Evolutionary conservation across 2,888 invertebrate genomes (phyloP).

Genomic region (Myopa testacea): DNA sequence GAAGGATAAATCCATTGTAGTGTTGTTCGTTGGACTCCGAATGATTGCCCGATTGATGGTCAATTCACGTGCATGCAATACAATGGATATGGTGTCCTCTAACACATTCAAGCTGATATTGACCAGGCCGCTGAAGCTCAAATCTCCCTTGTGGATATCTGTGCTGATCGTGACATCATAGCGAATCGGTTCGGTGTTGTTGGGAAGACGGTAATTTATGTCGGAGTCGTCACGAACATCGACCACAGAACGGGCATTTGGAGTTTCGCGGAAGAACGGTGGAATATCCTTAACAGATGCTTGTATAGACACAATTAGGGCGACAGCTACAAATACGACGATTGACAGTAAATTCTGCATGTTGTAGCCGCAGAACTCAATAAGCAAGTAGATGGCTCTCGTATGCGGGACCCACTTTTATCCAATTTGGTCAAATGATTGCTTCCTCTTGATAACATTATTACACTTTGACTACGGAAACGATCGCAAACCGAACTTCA

Average conservation of each 20-base stretch:
- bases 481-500: no score
- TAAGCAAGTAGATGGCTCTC: slow-evolving; percentile 27
- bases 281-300: slow-evolving; percentile 40
- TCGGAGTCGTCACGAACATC: slow-evolving; percentile 37
- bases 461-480: background rate
- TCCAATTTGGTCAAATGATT: background rate
- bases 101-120: slow-evolving; percentile 53
- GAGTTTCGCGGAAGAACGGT: slow-evolving; percentile 42
- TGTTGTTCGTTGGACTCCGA: slow-evolving; percentile 24
- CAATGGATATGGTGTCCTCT: slow-evolving; percentile 50
- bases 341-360: slow-evolving; percentile 48
- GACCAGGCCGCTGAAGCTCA: slow-evolving; percentile 55
- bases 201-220: slow-evolving; percentile 70
- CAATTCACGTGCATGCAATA: slow-evolving; percentile 57
- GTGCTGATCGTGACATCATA: slow-evolving; percentile 68
- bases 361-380: slow-evolving; percentile 39
- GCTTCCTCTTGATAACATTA: background rate
- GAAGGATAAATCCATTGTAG: slow-evolving; percentile 35
- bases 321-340: slow-evolving; percentile 35
- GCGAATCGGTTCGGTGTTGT: slow-evolving; percentile 70
- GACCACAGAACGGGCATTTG: slow-evolving; percentile 27
- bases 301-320: slow-evolving; percentile 40
- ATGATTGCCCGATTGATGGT: slow-evolving; percentile 50
- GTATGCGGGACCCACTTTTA: slow-evolving; percentile 1
- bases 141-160: slow-evolving; percentile 55